These are phyloP conservation scores for Meloidogyne chitwoodi DNA, from an alignment of 1,140 invertebrate genomes.

Conservation along the genomic window DNA sequence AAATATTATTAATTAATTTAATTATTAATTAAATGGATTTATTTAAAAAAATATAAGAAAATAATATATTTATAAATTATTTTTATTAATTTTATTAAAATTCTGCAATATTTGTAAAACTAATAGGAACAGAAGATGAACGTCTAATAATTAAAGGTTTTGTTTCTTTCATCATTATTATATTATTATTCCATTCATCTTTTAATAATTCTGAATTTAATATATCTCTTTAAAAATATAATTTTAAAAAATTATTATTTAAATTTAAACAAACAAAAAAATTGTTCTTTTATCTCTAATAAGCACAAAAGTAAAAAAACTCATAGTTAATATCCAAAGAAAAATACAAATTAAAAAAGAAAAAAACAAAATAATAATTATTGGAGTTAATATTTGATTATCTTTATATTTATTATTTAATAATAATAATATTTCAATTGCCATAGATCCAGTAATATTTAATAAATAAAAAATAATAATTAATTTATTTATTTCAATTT, in stretches of 20 bases:
- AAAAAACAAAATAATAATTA: background rate
- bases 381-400: background rate
- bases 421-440: slow-evolving; percentile 8
- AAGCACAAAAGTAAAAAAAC: slow-evolving; percentile 11
- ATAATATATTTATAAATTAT: no score
- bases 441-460: slow-evolving; percentile 15
- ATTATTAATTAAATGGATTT: no score
- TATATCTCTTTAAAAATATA: background rate
- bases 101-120: background rate
- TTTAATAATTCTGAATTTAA: background rate
- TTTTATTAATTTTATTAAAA: background rate
- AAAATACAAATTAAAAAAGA: slow-evolving; percentile 3
- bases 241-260: no score
- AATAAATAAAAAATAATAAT: slow-evolving; percentile 5
- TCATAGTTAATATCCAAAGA: slow-evolving; percentile 9
- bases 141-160: slow-evolving; percentile 3
- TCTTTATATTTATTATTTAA: background rate
- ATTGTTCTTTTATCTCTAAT: slow-evolving; percentile 14
- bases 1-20: no score
- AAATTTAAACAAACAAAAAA: background rate
- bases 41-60: no score
- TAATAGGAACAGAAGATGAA: slow-evolving; percentile 5
- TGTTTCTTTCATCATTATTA: background rate
- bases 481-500: no score
- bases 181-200: background rate